A percentile compares a stretch with the other conserved stretches of the same genome.
phyloP scores from a whole-genome alignment of 2,113 vertebrate species.

The Gasterosteus nipponicus region DNA sequence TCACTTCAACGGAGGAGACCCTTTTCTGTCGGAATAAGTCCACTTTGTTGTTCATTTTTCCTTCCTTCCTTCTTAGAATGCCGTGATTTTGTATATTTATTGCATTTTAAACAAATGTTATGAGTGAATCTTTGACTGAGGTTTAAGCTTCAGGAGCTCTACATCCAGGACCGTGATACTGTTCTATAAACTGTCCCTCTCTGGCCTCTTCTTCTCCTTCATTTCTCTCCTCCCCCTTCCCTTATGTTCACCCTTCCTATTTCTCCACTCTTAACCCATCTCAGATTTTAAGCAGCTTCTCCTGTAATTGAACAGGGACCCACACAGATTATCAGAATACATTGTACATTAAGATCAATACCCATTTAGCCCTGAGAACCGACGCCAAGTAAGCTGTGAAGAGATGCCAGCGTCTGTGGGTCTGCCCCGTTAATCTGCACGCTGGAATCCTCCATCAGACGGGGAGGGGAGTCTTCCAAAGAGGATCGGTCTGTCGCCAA shows the following conservation, averaged over 20 bases:
- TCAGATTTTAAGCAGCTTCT: slow-evolving; percentile 44
- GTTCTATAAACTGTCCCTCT: background rate
- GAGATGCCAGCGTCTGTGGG: slow-evolving; percentile 59
- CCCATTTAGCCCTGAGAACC: slow-evolving; percentile 54
- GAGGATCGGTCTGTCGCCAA: slow-evolving; percentile 65
- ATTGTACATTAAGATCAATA: slow-evolving; percentile 73
- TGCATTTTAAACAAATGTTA: background rate
- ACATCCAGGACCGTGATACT: background rate
- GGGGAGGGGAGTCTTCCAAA: slow-evolving; percentile 58
- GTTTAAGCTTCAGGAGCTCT: background rate
- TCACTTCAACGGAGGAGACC: background rate
- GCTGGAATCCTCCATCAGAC: slow-evolving; percentile 72
- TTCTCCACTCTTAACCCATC: slow-evolving; percentile 28
- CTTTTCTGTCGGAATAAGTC: background rate
- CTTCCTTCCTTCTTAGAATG: background rate
- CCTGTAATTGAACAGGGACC: slow-evolving; percentile 53
- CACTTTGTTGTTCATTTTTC: too few species aligned
- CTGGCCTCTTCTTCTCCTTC: background rate
- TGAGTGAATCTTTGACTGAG: background rate
- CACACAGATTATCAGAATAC: slow-evolving; percentile 68
- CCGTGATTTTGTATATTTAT: background rate
- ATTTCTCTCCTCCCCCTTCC: background rate
- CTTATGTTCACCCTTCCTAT: background rate
- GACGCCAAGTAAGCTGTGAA: slow-evolving; percentile 55
- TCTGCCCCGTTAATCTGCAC: slow-evolving; percentile 52